Conservation (phyloP, 2,797 vertebrate genomes). For the Pantherophis alleghaniensis region DNA sequence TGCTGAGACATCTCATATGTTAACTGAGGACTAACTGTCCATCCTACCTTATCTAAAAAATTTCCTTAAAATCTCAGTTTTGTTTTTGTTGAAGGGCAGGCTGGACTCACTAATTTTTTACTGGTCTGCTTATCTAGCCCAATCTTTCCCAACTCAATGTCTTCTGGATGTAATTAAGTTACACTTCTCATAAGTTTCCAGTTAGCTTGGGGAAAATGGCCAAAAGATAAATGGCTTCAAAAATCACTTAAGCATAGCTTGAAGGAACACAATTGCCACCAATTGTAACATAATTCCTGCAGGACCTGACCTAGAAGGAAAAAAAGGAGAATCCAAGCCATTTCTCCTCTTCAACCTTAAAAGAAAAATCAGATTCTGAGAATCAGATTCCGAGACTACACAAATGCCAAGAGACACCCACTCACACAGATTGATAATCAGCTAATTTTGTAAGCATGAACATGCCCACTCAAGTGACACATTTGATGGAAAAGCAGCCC, state of each 20-base stretch:
- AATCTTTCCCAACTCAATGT: neutral
- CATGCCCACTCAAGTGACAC: neutral
- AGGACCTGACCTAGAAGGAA: neutral
- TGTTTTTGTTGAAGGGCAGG: neutral
- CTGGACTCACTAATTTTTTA: neutral
- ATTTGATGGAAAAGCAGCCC: neutral
- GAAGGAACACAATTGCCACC: neutral
- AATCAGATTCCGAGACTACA: neutral
- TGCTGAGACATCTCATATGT: neutral
- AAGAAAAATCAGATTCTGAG: neutral
- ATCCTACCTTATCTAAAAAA: neutral
- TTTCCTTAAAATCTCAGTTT: neutral
- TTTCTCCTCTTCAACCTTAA: neutral
- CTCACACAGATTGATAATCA: accelerated
- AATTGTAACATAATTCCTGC: neutral
- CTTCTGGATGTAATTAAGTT: neutral
- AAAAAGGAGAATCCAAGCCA: neutral
- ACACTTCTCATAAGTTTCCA: neutral
- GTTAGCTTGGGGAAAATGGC: neutral
- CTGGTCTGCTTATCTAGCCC: neutral
- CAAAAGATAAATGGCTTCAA: neutral
- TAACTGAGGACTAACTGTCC: neutral
- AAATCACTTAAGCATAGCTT: neutral
- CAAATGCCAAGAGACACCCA: neutral
- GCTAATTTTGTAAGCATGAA: neutral